Base-by-base conservation (phyloP, 2,888 invertebrate genomes). In the Tenthredo mesomela region DNA sequence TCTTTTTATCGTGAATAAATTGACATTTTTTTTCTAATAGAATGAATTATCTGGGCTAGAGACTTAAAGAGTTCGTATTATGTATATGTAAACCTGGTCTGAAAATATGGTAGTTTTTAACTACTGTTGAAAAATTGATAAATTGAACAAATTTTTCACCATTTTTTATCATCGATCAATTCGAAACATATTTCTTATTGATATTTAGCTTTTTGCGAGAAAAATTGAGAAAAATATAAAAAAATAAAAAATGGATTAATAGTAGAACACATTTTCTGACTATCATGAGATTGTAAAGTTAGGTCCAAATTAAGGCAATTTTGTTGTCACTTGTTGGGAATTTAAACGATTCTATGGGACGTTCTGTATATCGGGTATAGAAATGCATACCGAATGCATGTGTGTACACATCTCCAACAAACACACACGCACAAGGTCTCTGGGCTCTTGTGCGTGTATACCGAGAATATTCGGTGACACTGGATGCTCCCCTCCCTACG, bases 11-110 rank as follows among this genome's bases (percentile, higher is more conserved):
- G 15, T 40, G 50, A 80, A 61, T 61, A 80, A 61, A 61, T 61
- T 40, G 15, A 61, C 40, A 80, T 29, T 29, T 33, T 33, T 80
- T 15, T 61, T 80, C 25, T 58, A 80, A 80, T 80, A 40, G 80
- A 80, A 61, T 80, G 80, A 61, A 61, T 43, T 43, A 73, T 80
- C 80, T 61, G 37, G 80, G 37, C 80, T 58, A 80, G 61, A 80
- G 80, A 80, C 80, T 80, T 80, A 58, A 58, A 80, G 80, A 80
- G 80, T 80, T 80, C 40, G 80, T 37, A 61, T 40, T 40, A 80
- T 80, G 61, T 80, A 80, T 80, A 80, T 71, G 71, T 73, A 73
- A 40, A 80, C 21, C n/a, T 80, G 40, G 61, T 61, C 33, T 80
- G 37, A 61, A 25, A 50, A 25, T 61, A 80, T 61, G n/a, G 37